Base-by-base conservation (phyloP, 2,888 invertebrate genomes). In the Tetragnatha montana region DNA sequence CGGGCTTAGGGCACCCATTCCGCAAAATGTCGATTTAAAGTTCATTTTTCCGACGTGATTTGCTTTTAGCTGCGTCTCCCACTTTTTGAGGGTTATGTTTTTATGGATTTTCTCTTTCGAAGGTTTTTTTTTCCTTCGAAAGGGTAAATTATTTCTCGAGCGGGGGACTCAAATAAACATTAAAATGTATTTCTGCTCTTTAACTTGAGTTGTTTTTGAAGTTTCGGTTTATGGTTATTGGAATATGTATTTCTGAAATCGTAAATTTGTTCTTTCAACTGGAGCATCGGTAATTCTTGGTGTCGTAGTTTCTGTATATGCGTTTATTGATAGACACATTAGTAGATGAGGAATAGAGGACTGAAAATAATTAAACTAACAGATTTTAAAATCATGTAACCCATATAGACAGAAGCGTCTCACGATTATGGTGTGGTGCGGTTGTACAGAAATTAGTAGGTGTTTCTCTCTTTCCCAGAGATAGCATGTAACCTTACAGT, bases 1-100 rank as follows among this genome's bases (percentile, higher is more conserved):
- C 17, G n/a, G 69, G 75, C 76, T 84, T 49, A 76, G 49, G 74
- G 83, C 35, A 60, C 47, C 47, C 69, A 69, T 84, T 76, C 76
- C 49, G 75, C 69, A 76, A 69, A 35, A 76, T 69, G 76, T 84
- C 84, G 84, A 75, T 84, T 69, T 76, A 84, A 84, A 76, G 68
- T 76, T 76, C 50, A 76, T 85, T 79, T 79, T 71, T 51, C n/a
- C 50, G 50, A 76, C 76, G 21, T 50, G 84, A 71, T 71, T 70
- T 85, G 60, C 78, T 85, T 85, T 85, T 79, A 71, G 83, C 75
- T 68, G 19, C 47, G 19, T 17, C 14, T 84, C 60, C 68, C 60
- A 4, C 49, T 35, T 84, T 76, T 68, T 21, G 12, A 22, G 19
- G 71, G 78, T 79, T 79, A 79, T 19, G 60, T 78, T 85, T 76